Conservation (phyloP, 2,888 invertebrate species). For the Byasa hedistus region DNA sequence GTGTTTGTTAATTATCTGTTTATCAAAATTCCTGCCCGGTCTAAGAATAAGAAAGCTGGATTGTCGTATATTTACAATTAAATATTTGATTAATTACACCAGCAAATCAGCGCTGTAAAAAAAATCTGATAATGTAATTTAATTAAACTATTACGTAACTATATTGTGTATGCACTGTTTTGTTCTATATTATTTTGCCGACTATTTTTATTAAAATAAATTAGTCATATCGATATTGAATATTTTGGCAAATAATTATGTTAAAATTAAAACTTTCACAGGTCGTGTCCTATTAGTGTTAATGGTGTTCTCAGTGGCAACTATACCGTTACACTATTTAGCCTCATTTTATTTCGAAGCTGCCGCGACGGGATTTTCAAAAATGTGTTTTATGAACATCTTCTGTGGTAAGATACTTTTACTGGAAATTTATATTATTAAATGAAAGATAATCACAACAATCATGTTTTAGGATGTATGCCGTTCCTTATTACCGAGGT, state of each 20-base stretch:
- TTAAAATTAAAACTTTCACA: conserved; percentile 49
- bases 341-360: conserved; percentile 85
- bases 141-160: background rate
- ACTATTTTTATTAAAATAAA: background rate
- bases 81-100: background rate
- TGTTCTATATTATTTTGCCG: background rate
- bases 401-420: conserved; percentile 64
- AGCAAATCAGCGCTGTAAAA: background rate
- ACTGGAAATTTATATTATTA: background rate
- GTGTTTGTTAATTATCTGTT: background rate
- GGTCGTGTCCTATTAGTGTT: conserved; percentile 83
- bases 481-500: conserved; percentile 86
- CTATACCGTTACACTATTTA: conserved; percentile 87
- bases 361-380: conserved; percentile 88
- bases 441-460: background rate
- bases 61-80: background rate
- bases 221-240: background rate
- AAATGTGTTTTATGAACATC: conserved; percentile 87
- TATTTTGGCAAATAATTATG: background rate
- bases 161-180: background rate
- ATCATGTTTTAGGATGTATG: conserved; percentile 82
- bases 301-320: conserved; percentile 84
- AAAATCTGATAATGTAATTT: too few relatives aligned
- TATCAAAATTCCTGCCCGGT: background rate
- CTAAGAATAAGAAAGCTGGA: too few relatives aligned